Conservation (phyloP, 1,140 invertebrate genomes). For the Hermatobates lingyangjiaoensis region DNA sequence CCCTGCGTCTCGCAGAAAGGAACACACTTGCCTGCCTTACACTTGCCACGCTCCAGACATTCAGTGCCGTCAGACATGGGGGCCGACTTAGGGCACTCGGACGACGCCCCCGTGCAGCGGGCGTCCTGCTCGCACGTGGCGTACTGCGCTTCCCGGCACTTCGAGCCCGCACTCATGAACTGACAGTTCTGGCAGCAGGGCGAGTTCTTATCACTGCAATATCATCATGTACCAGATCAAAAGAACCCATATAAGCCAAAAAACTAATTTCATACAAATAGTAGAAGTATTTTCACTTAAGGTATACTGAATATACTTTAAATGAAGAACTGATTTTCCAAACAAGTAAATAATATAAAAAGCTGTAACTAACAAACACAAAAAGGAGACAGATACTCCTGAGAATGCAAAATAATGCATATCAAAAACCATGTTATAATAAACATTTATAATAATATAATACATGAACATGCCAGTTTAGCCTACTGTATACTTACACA, state of each 20-base stretch:
- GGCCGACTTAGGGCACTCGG: conserved; percentile 57
- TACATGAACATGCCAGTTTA: too few relatives aligned
- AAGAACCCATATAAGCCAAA: background rate
- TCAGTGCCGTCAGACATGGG: conserved; percentile 71
- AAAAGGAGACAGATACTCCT: too few relatives aligned
- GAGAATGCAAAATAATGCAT: too few relatives aligned
- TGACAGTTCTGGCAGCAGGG: conserved; percentile 81
- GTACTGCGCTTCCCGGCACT: conserved; percentile 72
- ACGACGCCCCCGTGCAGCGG: conserved; percentile 47
- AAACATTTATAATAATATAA: too few relatives aligned
- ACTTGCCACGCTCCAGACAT: conserved; percentile 75
- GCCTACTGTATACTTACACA: too few relatives aligned
- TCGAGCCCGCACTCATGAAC: conserved; percentile 55
- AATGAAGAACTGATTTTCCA: background rate
- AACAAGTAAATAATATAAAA: conserved; percentile 2
- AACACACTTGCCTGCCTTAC: conserved; percentile 64
- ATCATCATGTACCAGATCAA: conserved; percentile 2
- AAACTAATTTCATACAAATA: background rate
- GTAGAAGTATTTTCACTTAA: background rate
- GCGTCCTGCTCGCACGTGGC: conserved; percentile 80
- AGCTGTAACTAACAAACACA: too few relatives aligned
- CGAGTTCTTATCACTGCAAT: conserved; percentile 76
- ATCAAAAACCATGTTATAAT: too few relatives aligned
- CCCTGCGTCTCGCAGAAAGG: conserved; percentile 86
- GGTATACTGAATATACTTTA: too few relatives aligned